Percentiles rank a stretch among this genome's conserved stretches.
Evolutionary conservation across 2,888 invertebrate species (phyloP).

Genomic region (Prosopocoilus inquinatus): DNA sequence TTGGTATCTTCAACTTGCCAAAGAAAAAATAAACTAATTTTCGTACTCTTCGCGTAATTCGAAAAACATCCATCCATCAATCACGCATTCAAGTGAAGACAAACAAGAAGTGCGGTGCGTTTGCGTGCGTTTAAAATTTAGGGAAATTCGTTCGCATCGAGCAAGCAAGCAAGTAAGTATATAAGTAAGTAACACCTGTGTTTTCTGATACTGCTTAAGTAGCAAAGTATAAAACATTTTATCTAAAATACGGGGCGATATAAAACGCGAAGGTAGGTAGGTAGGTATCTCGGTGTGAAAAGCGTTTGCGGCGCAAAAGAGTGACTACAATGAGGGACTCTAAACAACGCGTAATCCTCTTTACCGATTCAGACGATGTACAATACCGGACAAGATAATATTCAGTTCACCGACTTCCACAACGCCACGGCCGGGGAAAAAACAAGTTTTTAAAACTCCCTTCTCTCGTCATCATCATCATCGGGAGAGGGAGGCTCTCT

Average conservation of each 20-base stretch:
- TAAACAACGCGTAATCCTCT: slow-evolving; percentile 32
- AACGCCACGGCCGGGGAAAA: slow-evolving; percentile 12
- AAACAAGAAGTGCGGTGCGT: slow-evolving; percentile 25
- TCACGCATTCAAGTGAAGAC: slow-evolving; percentile 5
- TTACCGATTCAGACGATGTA: slow-evolving; percentile 28
- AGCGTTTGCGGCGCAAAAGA: slow-evolving; percentile 11
- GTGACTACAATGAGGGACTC: slow-evolving; percentile 27
- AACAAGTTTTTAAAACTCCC: slow-evolving; percentile 13
- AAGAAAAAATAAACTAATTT: no score
- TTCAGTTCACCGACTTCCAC: slow-evolving; percentile 31
- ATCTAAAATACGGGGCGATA: slow-evolving; percentile 17
- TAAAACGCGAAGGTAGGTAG: slow-evolving; percentile 23
- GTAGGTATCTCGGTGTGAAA: slow-evolving; percentile 26
- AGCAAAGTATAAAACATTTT: slow-evolving; percentile 15
- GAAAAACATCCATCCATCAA: slow-evolving; percentile 28
- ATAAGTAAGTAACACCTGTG: slow-evolving; percentile 27
- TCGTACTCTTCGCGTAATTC: slow-evolving; percentile 17
- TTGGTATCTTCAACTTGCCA: no score
- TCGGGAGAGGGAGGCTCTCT: no score
- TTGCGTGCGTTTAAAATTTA: slow-evolving; percentile 7
- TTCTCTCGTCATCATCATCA: no score
- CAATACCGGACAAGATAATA: slow-evolving; percentile 37
- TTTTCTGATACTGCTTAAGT: slow-evolving; percentile 24
- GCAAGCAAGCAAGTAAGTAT: no score
- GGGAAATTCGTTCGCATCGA: slow-evolving; percentile 13